Evolutionary conservation across 2,888 invertebrate species (phyloP).

Genomic region (Synergus gifuensis): DNA sequence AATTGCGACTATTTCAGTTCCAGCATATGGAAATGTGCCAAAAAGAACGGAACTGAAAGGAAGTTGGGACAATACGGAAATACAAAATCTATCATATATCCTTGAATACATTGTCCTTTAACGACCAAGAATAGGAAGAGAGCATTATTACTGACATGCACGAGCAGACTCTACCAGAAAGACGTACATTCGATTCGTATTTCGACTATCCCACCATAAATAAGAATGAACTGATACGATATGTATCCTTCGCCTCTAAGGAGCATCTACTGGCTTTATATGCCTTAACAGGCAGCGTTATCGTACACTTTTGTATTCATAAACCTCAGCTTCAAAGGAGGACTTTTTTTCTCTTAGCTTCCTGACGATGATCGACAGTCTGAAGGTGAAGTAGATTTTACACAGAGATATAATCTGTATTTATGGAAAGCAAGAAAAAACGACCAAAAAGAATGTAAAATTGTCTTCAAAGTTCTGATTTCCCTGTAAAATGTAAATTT

Average conservation of each 20-base stretch:
- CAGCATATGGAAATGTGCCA: slow-evolving; percentile 25
- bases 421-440: background rate
- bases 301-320: slow-evolving; percentile 34
- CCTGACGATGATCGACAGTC: background rate
- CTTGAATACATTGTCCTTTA: slow-evolving; percentile 26
- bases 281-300: slow-evolving; percentile 26
- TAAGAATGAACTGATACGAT: background rate
- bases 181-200: slow-evolving; percentile 29
- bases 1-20: slow-evolving; percentile 21
- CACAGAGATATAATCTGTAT: slow-evolving; percentile 11
- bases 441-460: background rate
- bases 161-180: slow-evolving; percentile 12
- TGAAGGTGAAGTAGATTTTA: slow-evolving; percentile 21
- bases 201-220: slow-evolving; percentile 6
- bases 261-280: slow-evolving; percentile 13
- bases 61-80: slow-evolving; percentile 24
- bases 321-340: slow-evolving; percentile 35
- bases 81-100: slow-evolving; percentile 23
- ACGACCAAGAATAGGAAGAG: slow-evolving; percentile 7
- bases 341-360: slow-evolving; percentile 2
- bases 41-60: slow-evolving; percentile 14
- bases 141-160: slow-evolving; percentile 21
- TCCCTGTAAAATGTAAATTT: background rate
- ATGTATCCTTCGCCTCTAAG: slow-evolving; percentile 30
- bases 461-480: background rate